Conservation (phyloP, 2,113 vertebrate genomes). For the Coryphaenoides rupestris region DNA sequence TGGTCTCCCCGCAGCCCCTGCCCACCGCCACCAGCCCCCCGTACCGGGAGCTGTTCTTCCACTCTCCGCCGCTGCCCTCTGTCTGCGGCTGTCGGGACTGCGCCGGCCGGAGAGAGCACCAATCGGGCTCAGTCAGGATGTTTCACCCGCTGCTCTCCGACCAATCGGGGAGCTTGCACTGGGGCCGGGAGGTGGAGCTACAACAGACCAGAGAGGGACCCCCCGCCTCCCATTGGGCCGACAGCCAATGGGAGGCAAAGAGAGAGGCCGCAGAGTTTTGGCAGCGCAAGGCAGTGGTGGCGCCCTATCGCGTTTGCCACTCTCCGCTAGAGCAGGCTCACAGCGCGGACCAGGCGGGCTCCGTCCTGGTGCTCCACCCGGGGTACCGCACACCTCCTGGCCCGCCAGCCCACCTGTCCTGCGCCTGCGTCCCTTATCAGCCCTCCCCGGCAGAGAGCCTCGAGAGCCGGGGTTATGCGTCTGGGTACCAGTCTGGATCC, state of each 20-base stretch:
- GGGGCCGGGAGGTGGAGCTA: constrained; percentile 51
- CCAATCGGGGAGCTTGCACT: constrained; percentile 57
- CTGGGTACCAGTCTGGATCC: constrained; percentile 69
- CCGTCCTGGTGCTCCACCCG: constrained; percentile 42
- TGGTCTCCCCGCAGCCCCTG: constrained; percentile 58
- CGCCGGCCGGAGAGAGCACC: constrained; percentile 66
- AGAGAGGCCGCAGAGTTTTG: constrained; percentile 63
- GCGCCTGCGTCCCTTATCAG: constrained; percentile 66
- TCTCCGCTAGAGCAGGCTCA: constrained; percentile 54
- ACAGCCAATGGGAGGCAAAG: constrained; percentile 57
- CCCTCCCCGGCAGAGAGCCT: constrained; percentile 61
- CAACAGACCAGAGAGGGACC: constrained; percentile 49
- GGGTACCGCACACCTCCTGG: constrained; percentile 68
- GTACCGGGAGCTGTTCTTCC: constrained; percentile 78
- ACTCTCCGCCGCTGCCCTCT: constrained; percentile 61
- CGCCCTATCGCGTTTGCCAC: constrained; percentile 65
- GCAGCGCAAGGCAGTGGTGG: constrained; percentile 56
- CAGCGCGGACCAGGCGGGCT: constrained; percentile 55
- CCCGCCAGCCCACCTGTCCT: constrained; percentile 57
- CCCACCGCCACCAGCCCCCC: constrained; percentile 62
- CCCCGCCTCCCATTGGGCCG: constrained; percentile 53
- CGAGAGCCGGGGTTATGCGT: constrained; percentile 70
- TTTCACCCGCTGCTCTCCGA: constrained; percentile 70
- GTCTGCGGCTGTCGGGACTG: constrained; percentile 77
- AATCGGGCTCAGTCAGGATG: constrained; percentile 52